Evolutionary conservation across 2,888 invertebrate genomes (phyloP), one percentile per base, ranked within the genome.

Genomic region (Hemaris fuciformis): DNA sequence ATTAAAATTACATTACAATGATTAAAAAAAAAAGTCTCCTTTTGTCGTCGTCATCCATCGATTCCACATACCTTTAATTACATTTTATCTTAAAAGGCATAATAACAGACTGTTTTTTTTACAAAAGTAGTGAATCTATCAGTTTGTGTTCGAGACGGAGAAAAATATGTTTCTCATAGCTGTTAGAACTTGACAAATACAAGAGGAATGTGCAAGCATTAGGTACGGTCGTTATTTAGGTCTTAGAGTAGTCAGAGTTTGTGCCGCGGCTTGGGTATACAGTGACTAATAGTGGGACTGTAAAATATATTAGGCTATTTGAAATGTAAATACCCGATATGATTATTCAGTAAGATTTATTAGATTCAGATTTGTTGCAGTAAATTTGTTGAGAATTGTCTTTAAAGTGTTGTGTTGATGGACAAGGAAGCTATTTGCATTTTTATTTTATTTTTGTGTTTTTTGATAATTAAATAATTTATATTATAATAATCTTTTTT

Each of bases 181-280:
- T 77, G 79, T 75, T 80, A 75, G 73, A 77, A 76, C 82, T 86
- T 85, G 85, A 84, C 25, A 85, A 87, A 85, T 87, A 77, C 75
- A 74, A 70, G 77, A 81, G 73, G 80, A 82, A 84, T 84, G 81
- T 80, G 80, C 67, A 70, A 75, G 76, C 84, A 83, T 87, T 87
- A 87, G 76, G 79, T 76, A 76, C 71, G 80, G 81, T 84, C 86
- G 85, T 85, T 86, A 82, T 80, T 80, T 78, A 76, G 79, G 75
- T 76, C 75, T 77, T 76, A 69, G 72, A 73, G 71, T 66, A 70
- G 75, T 71, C 69, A 71, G 71, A 77, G 81, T 83, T 85, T 77
- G 80, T 80, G 76, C 64, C 72, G 74, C 68, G 73, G 71, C 71
- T 70, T 69, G 70, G 69, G 68, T 73, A 66, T 71, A 71, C 70